phyloP scores from a whole-genome alignment of 2,888 invertebrate genomes.

The Fragum sueziense region DNA sequence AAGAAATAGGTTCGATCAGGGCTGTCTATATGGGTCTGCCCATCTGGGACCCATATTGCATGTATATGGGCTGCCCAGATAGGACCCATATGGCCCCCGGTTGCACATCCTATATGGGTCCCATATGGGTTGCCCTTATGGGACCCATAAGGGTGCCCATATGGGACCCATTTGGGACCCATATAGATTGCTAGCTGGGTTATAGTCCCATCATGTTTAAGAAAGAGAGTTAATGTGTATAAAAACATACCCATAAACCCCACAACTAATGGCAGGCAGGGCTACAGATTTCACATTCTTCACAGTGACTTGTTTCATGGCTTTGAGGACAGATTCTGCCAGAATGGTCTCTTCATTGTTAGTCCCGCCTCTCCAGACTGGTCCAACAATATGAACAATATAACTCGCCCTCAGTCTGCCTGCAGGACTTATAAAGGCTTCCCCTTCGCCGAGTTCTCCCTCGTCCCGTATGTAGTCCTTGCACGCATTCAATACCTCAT shows the following conservation, averaged over 20 bases:
- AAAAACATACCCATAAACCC: slow-evolving; percentile 48
- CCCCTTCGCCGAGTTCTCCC: slow-evolving; percentile 52
- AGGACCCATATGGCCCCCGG: too few species aligned
- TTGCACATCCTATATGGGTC: too few species aligned
- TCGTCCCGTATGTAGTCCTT: slow-evolving; percentile 37
- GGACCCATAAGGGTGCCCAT: too few species aligned
- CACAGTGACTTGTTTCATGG: slow-evolving; percentile 48
- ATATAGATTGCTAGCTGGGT: too few species aligned
- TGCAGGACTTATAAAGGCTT: slow-evolving; percentile 44
- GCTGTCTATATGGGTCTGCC: too few species aligned
- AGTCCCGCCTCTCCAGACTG: slow-evolving; percentile 53
- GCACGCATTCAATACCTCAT: slow-evolving; percentile 65
- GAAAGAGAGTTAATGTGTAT: too few species aligned
- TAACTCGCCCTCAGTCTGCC: slow-evolving; percentile 54
- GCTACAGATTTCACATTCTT: slow-evolving; percentile 60
- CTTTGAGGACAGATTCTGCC: slow-evolving; percentile 48
- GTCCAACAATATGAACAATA: slow-evolving; percentile 61
- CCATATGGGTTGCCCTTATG: too few species aligned
- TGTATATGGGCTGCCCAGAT: too few species aligned
- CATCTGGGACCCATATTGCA: too few species aligned
- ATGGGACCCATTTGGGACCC: too few species aligned
- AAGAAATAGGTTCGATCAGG: too few species aligned
- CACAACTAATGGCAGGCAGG: slow-evolving; percentile 73
- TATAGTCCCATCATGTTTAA: too few species aligned
- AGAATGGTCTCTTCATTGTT: slow-evolving; percentile 53